Conservation (phyloP, 2,113 vertebrate species). For the Paradisaea rubra region DNA sequence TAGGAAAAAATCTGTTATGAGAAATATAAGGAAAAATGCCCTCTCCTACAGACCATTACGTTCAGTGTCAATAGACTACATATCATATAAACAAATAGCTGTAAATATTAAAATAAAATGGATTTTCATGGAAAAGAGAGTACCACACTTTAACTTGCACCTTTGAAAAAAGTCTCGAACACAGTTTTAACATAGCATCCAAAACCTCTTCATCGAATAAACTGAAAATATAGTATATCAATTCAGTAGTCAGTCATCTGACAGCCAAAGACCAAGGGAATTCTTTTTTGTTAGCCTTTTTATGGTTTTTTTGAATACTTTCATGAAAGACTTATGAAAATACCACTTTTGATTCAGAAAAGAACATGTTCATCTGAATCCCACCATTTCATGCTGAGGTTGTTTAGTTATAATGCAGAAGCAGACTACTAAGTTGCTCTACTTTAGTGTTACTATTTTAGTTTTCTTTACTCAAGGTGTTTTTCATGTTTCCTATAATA, state of each 20-base stretch:
- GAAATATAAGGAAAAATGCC: background rate
- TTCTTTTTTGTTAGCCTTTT: background rate
- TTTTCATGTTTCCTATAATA: slow-evolving; percentile 46
- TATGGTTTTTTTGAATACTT: background rate
- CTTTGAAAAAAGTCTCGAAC: background rate
- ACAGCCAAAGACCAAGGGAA: background rate
- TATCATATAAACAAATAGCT: background rate
- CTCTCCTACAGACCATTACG: background rate
- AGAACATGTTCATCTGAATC: background rate
- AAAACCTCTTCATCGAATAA: background rate
- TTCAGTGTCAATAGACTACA: background rate
- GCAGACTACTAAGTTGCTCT: background rate
- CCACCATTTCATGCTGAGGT: background rate
- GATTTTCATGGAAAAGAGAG: background rate
- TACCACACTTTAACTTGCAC: background rate
- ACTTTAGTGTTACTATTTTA: slow-evolving; percentile 49
- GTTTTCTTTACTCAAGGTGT: slow-evolving; percentile 45
- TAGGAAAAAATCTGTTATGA: background rate
- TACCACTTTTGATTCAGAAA: background rate
- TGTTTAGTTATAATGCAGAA: background rate
- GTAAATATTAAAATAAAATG: background rate
- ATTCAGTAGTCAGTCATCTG: background rate
- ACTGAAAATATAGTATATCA: background rate
- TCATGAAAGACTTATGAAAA: background rate
- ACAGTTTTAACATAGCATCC: background rate